Evolutionary conservation across 1,140 invertebrate species (phyloP), one percentile per base, ranked within the genome.

Genomic region (Diprion similis): DNA sequence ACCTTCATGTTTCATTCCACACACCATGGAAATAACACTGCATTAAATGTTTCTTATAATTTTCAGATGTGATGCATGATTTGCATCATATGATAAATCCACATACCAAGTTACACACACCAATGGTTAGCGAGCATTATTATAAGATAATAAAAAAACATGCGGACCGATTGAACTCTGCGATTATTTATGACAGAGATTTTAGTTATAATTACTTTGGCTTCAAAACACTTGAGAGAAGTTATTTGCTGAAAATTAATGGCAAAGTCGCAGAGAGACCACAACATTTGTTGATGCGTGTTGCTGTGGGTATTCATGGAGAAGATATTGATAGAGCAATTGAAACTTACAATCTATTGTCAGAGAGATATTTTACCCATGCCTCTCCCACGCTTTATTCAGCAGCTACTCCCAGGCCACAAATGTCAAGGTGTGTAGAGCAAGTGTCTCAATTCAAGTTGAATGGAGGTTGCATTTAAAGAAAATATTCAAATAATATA

Each of bases 161-260:
- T 89, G 94, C 96, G 46, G 95, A 98, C 72, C 90, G 89, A 81
- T 85, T 99, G 0, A 97, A 99, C 88, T 97, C 97, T n/a, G 94
- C 96, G 6, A 98, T 99, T 78, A 96, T 99, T 69, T 99, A 99
- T 88, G 97, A 99, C 82, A 91, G 98, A 78, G 99, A 99, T 89
- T 99, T 97, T 83, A 94, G 91, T 72, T 99, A 99, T 86, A 98
- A 98, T 84, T 99, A 98, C 85, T 99, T 99, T 92, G 98, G 98
- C 51, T 99, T 99, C 81, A 99, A 99, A 90, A 99, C 98, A 7
- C 88, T 99, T 68, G 98, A 99, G 84, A 89, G 96, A 75, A 98
- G 97, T 1, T 99, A 99, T 85, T 89, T 99, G 69, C 85, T 99
- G 19, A 98, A 97, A 87, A 97, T 99, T 71, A 92, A 98, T 87